A percentile compares a stretch with the other conserved stretches of the same genome.
These are phyloP conservation scores for Noctuana brunneofusca DNA, from an alignment of 2,888 invertebrate genomes.

Conservation along the genomic window DNA sequence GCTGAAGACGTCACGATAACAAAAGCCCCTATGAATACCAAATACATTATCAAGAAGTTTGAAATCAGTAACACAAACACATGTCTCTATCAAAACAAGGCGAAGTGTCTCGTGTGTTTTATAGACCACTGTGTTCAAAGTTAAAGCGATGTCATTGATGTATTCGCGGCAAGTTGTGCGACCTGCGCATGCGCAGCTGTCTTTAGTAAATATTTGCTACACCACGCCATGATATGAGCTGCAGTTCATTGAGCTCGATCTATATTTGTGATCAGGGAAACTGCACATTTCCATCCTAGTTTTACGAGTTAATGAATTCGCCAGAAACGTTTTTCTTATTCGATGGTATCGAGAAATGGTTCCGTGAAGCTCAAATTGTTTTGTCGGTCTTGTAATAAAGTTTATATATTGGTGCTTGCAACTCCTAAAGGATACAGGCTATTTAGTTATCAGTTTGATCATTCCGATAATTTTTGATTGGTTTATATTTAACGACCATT, in stretches of 20 bases:
- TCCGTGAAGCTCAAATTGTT: conserved; percentile 13
- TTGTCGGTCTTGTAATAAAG: conserved; percentile 16
- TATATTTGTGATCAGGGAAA: conserved; percentile 68
- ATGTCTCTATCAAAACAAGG: conserved; percentile 29
- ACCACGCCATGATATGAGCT: conserved; percentile 49
- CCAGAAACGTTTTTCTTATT: conserved; percentile 25
- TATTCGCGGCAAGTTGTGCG: conserved; percentile 51
- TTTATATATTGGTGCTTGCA: neutral
- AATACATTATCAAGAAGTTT: conserved; percentile 27
- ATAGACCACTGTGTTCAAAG: conserved; percentile 39
- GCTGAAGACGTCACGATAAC: neutral
- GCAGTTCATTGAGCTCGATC: conserved; percentile 71
- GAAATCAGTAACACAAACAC: conserved; percentile 22
- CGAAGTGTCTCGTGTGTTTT: conserved; percentile 36
- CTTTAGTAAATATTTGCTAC: conserved; percentile 70
- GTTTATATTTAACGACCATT: neutral
- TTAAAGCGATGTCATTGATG: conserved; percentile 57
- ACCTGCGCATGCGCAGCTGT: conserved; percentile 56
- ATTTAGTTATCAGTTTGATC: neutral
- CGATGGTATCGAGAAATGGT: conserved; percentile 10
- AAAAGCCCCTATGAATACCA: conserved; percentile 15
- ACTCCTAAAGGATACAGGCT: neutral
- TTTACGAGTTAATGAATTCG: conserved; percentile 28
- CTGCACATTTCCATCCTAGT: conserved; percentile 50
- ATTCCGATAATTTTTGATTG: neutral